Percentiles rank a stretch among this genome's conserved stretches.
Conservation (phyloP, 2,797 vertebrate species). For the Phrynocephalus guinanensis region DNA sequence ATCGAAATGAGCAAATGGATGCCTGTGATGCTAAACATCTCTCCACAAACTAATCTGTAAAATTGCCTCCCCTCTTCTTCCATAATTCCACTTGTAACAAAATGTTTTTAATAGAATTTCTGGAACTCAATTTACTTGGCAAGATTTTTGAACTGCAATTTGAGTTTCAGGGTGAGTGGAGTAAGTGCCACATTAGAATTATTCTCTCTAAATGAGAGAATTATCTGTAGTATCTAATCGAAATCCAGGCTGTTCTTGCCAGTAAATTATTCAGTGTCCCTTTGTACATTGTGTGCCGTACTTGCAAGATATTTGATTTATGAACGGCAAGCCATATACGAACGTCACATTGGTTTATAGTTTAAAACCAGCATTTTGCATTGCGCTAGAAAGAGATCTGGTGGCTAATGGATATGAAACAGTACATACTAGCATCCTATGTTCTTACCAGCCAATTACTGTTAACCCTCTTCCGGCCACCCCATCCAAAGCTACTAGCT, state of each 20-base stretch:
- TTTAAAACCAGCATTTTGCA: too few species aligned
- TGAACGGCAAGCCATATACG: background rate
- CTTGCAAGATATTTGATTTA: conserved; percentile 5
- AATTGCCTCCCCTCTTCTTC: conserved; percentile 18
- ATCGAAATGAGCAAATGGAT: background rate
- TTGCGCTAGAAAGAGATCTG: too few species aligned
- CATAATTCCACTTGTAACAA: conserved; percentile 36
- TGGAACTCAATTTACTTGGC: conserved; percentile 29
- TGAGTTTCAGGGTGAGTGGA: conserved; percentile 37
- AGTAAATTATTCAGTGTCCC: conserved; percentile 31
- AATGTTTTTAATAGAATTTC: conserved; percentile 30
- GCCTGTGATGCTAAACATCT: conserved; percentile 19
- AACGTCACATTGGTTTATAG: too few species aligned
- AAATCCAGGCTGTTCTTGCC: conserved; percentile 55
- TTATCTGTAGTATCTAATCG: conserved; percentile 42
- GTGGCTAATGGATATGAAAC: too few species aligned
- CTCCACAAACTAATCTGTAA: conserved; percentile 31
- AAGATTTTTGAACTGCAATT: conserved; percentile 48
- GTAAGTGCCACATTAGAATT: conserved; percentile 38
- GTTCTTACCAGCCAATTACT: too few species aligned
- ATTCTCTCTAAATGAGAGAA: conserved; percentile 50
- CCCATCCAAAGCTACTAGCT: too few species aligned
- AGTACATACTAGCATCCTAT: too few species aligned
- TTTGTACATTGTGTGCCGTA: background rate
- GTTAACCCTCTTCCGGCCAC: too few species aligned